Evolutionary conservation across 2,797 vertebrate species (phyloP).

Genomic region (Pipistrellus pipistrellus): DNA sequence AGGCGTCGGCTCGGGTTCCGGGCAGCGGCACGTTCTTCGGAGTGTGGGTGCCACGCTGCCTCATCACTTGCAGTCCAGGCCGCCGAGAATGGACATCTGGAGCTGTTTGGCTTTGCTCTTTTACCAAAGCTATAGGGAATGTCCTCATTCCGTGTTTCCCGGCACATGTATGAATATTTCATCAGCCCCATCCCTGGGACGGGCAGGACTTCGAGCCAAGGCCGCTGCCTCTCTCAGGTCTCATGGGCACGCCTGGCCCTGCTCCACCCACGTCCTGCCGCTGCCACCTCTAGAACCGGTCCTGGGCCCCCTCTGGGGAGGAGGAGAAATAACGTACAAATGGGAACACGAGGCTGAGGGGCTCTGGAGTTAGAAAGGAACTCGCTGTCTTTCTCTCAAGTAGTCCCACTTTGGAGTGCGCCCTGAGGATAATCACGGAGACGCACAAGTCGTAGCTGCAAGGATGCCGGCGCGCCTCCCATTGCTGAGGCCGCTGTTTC

Average conservation of each 20-base stretch:
- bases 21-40: not conserved
- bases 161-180: not conserved
- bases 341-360: not conserved
- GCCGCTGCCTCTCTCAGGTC: not conserved
- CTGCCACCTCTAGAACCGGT: not conserved
- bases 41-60: not conserved
- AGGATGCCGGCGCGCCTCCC: rapidly evolving
- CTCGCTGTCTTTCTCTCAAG: not conserved
- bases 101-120: not conserved
- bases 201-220: not conserved
- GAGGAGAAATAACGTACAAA: not conserved
- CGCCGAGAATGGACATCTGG: not conserved
- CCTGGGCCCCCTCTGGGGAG: not conserved
- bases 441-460: rapidly evolving
- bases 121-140: not conserved
- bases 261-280: rapidly evolving
- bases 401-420: not conserved
- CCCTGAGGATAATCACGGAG: not conserved
- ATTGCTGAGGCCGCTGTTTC: not conserved
- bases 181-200: not conserved
- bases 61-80: too few species aligned
- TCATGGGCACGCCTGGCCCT: not conserved
- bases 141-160: not conserved
- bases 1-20: too few species aligned
- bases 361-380: not conserved